A percentile compares a stretch with the other conserved stretches of the same genome.
These are phyloP conservation scores for Teleopsis dalmanni DNA, from an alignment of 1,140 invertebrate genomes.

Conservation along the genomic window DNA sequence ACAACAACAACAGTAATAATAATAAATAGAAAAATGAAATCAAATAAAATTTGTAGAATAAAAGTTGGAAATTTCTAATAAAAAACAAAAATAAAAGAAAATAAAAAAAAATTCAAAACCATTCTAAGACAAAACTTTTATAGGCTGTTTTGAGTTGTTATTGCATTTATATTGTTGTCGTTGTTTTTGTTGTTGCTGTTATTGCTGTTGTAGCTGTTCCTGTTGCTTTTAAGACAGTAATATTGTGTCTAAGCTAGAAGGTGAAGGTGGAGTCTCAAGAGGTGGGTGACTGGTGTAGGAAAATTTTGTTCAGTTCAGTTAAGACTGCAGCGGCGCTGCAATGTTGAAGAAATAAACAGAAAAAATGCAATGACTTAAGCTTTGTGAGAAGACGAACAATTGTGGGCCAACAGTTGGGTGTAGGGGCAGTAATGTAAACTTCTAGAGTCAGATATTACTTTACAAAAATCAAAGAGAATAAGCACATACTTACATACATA, in stretches of 20 bases:
- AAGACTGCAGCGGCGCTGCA: neutral
- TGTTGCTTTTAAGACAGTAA: neutral
- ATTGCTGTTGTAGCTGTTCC: constrained; percentile 5
- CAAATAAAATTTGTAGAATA: constrained; percentile 5
- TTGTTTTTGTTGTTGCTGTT: constrained; percentile 13
- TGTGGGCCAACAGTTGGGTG: neutral
- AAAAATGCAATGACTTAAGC: neutral
- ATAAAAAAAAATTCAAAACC: neutral
- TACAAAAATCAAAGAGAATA: too few relatives aligned
- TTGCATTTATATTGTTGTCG: constrained; percentile 8
- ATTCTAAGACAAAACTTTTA: constrained; percentile 12
- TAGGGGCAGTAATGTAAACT: constrained; percentile 3
- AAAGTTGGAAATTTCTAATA: constrained; percentile 4
- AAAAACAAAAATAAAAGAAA: neutral
- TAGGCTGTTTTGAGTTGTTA: constrained; percentile 9
- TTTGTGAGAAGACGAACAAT: neutral
- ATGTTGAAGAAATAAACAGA: neutral
- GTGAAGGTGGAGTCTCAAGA: constrained; percentile 4
- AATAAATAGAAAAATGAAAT: constrained; percentile 1
- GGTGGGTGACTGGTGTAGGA: too few relatives aligned
- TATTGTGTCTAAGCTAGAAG: neutral
- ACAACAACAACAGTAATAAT: neutral
- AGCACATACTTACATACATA: constrained; percentile 9
- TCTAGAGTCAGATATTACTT: too few relatives aligned
- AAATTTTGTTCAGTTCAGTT: too few relatives aligned